Percentiles rank a stretch among this genome's conserved stretches.
Evolutionary conservation across 2,888 invertebrate species (phyloP).

Genomic region (Lottia scabra): DNA sequence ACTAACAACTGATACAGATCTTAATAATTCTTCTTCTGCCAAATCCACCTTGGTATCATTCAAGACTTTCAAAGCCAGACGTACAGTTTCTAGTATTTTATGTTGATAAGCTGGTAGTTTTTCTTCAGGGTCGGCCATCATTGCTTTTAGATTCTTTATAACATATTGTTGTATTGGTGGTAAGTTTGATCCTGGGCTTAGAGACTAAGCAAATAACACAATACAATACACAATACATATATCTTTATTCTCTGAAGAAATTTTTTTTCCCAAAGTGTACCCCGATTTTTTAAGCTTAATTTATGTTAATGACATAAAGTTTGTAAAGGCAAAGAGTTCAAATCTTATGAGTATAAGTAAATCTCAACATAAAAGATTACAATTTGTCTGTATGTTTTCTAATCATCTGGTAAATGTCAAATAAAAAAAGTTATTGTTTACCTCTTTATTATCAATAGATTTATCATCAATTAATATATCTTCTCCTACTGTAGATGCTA

Average conservation of each 20-base stretch:
- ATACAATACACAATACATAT: too few relatives aligned
- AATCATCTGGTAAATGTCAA: too few relatives aligned
- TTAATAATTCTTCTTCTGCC: conserved; percentile 41
- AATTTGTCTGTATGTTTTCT: too few relatives aligned
- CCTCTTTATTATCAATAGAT: background rate
- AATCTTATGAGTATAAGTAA: too few relatives aligned
- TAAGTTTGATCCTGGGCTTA: conserved; percentile 17
- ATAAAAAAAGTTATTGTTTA: background rate
- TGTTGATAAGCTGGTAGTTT: background rate
- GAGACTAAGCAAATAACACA: too few relatives aligned
- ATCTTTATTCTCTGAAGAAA: too few relatives aligned
- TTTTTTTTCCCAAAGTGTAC: too few relatives aligned
- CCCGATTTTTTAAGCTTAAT: too few relatives aligned
- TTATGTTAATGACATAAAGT: too few relatives aligned
- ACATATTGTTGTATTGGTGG: conserved; percentile 37
- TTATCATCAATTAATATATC: background rate
- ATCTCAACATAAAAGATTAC: too few relatives aligned
- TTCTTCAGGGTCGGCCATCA: conserved; percentile 35
- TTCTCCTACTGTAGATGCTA: background rate
- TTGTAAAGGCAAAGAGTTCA: too few relatives aligned
- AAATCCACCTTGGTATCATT: conserved; percentile 12
- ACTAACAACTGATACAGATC: conserved; percentile 50
- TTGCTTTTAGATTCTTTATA: conserved; percentile 37
- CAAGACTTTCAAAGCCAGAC: background rate
- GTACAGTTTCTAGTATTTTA: background rate